phyloP scores from a whole-genome alignment of 1,140 invertebrate species.

The Hyposmocoma kahamanoa region DNA sequence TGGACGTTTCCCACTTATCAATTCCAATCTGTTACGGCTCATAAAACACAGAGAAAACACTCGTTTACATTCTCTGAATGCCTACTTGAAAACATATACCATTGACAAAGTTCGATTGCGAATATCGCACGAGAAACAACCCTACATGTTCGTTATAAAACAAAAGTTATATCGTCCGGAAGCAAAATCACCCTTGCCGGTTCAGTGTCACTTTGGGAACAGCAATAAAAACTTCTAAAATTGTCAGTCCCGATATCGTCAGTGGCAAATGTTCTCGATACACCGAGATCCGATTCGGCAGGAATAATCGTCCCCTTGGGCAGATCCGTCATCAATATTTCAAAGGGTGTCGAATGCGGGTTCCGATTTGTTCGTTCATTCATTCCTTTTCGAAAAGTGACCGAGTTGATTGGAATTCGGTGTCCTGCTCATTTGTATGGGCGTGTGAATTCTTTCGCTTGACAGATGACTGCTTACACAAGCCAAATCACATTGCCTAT shows the following conservation, averaged over 20 bases:
- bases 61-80: conserved; percentile 23
- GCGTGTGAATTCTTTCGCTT: not conserved
- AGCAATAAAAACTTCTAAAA: conserved; percentile 30
- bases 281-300: conserved; percentile 18
- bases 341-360: conserved; percentile 26
- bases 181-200: conserved; percentile 3
- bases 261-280: conserved; percentile 12
- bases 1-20: conserved; percentile 18
- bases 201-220: conserved; percentile 3
- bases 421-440: conserved; percentile 7
- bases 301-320: conserved; percentile 32
- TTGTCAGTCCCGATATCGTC: conserved; percentile 12
- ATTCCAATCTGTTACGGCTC: conserved; percentile 22
- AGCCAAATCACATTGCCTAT: too few relatives aligned
- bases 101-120: conserved; percentile 8
- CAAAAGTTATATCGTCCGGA: not conserved
- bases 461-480: not conserved
- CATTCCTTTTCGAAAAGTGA: conserved; percentile 22
- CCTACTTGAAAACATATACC: conserved; percentile 7
- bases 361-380: conserved; percentile 23
- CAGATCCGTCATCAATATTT: conserved; percentile 35
- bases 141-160: not conserved
- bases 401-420: conserved; percentile 23
- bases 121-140: not conserved
- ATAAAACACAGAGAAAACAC: conserved; percentile 19